Percentiles rank a stretch among this genome's conserved stretches.
These are phyloP conservation scores for Beroe forskalii DNA, from an alignment of 37 sponge, comb jelly and placozoan species.

Conservation along the genomic window DNA sequence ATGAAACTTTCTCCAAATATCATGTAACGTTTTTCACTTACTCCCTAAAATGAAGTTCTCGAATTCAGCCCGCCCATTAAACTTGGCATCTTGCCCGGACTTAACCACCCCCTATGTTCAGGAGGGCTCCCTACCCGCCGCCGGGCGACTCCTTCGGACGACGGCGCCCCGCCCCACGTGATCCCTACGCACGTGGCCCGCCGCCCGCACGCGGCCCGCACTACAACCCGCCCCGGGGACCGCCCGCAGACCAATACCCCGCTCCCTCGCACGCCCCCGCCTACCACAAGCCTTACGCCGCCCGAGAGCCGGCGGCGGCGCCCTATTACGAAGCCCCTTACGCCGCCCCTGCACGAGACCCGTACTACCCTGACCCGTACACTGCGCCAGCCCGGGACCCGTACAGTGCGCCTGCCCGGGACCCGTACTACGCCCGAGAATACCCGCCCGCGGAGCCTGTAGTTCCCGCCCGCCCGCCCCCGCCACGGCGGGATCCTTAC, in stretches of 20 bases:
- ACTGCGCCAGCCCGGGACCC: neutral
- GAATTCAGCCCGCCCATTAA: too few species aligned
- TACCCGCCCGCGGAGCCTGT: neutral
- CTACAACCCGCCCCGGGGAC: neutral
- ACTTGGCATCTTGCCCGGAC: too few species aligned
- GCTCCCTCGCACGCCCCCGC: neutral
- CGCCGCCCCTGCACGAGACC: slow-evolving; percentile 23
- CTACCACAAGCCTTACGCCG: neutral
- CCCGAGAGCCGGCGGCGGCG: neutral
- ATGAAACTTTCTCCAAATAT: too few species aligned
- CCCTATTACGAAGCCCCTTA: neutral
- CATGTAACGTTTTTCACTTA: too few species aligned
- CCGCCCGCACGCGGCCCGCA: neutral
- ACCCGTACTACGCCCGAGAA: slow-evolving; percentile 48
- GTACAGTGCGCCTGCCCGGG: neutral
- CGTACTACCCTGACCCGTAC: neutral
- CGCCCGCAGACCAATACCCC: neutral
- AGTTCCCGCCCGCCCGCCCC: neutral
- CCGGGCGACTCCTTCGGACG: neutral
- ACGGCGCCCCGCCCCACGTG: neutral
- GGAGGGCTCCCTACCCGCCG: slow-evolving; percentile 9
- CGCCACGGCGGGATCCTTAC: neutral
- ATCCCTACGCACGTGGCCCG: slow-evolving; percentile 3
- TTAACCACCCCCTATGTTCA: neutral
- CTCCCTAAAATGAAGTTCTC: too few species aligned